phyloP scores from a whole-genome alignment of 1,140 invertebrate species.

The Drosophila bocqueti region DNA sequence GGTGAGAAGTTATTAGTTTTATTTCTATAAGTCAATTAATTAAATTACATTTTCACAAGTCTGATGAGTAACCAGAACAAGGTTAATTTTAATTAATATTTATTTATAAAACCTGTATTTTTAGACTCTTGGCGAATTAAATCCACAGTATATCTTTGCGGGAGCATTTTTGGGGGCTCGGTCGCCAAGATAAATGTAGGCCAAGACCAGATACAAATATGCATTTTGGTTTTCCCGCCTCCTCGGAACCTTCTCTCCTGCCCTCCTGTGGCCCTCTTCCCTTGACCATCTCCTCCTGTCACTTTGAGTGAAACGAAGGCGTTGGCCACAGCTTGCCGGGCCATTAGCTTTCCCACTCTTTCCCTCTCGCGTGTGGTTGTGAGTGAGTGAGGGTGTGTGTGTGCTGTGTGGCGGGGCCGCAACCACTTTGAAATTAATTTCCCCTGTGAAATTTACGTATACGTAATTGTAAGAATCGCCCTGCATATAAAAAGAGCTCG shows the following conservation, averaged over 20 bases:
- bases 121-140: background rate
- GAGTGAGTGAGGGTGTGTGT: background rate
- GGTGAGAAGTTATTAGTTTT: background rate
- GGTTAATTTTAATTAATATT: slow-evolving; percentile 5
- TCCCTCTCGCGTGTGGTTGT: background rate
- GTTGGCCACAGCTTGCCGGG: slow-evolving; percentile 55
- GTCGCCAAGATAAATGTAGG: slow-evolving; percentile 58
- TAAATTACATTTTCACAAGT: background rate
- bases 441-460: slow-evolving; percentile 57
- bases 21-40: background rate
- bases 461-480: slow-evolving; percentile 23
- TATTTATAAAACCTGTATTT: slow-evolving; percentile 1
- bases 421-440: slow-evolving; percentile 63
- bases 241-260: background rate
- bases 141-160: slow-evolving; percentile 21
- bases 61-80: slow-evolving; percentile 1
- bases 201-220: slow-evolving; percentile 60
- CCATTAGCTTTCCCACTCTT: slow-evolving; percentile 42
- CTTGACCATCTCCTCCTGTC: slow-evolving; percentile 38
- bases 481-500: slow-evolving; percentile 11
- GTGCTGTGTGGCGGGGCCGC: slow-evolving; percentile 15
- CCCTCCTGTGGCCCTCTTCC: background rate
- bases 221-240: slow-evolving; percentile 31
- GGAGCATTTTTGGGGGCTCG: slow-evolving; percentile 15
- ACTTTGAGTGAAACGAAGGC: slow-evolving; percentile 56